Conservation (phyloP, 2,113 vertebrate genomes). For the Girardinichthys multiradiatus region DNA sequence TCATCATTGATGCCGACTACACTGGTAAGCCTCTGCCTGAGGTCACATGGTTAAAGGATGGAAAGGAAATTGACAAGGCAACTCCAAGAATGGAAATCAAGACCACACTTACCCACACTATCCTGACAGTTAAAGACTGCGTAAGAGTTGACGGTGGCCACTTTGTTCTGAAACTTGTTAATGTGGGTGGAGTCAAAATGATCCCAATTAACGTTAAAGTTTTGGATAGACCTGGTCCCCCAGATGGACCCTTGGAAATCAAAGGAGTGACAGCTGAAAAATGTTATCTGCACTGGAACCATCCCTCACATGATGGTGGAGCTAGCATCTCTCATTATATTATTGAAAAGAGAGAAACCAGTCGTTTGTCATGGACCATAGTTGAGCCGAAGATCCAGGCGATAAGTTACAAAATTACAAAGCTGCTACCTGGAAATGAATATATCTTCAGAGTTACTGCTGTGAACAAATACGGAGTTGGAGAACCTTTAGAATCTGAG, state of each 20-base stretch:
- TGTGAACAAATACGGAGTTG: constrained; percentile 96
- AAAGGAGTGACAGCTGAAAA: constrained; percentile 95
- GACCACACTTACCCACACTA: constrained; percentile 88
- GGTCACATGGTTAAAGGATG: constrained; percentile 91
- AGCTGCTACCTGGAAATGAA: constrained; percentile 93
- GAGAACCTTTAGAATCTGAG: constrained; percentile 95
- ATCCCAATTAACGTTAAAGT: constrained; percentile 95
- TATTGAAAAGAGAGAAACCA: constrained; percentile 98
- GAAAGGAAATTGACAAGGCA: constrained; percentile 91
- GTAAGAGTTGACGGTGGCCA: constrained; percentile 93
- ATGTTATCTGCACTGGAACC: constrained; percentile 94
- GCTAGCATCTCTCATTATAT: constrained; percentile 93
- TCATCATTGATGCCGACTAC: constrained; percentile 94
- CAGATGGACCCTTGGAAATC: constrained; percentile 91
- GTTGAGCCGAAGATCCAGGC: constrained; percentile 94
- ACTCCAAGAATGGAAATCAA: constrained; percentile 95
- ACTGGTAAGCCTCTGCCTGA: constrained; percentile 94
- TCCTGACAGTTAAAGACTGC: constrained; percentile 92
- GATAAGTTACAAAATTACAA: constrained; percentile 95
- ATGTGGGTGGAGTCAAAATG: constrained; percentile 94
- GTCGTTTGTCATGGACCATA: constrained; percentile 96
- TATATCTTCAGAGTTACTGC: constrained; percentile 98
- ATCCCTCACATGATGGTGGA: constrained; percentile 94
- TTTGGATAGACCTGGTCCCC: constrained; percentile 94
- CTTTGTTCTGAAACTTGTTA: constrained; percentile 91